Evolutionary conservation across 64 coral and sea anemone species (phyloP).

Genomic region (Stylophora pistillata): DNA sequence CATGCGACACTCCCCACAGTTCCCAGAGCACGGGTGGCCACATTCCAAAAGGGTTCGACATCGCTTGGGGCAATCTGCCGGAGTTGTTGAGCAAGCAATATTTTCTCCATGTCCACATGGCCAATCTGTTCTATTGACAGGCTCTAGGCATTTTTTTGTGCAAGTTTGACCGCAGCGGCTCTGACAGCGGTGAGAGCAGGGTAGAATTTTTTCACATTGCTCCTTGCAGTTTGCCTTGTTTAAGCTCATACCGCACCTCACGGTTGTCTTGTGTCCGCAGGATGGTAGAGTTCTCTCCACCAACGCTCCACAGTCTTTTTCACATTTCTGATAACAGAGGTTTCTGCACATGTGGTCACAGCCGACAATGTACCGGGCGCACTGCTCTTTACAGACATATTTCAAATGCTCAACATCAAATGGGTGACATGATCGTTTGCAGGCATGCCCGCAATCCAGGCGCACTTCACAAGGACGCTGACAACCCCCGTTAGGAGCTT

Average conservation of each 20-base stretch:
- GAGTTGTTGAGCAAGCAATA: constrained; percentile 66
- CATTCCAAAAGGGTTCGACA: constrained; percentile 43
- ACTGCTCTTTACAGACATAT: constrained; percentile 37
- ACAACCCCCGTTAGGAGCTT: constrained; percentile 74
- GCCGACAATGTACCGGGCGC: not conserved
- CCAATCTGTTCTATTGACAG: constrained; percentile 67
- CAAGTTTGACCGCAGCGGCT: constrained; percentile 22
- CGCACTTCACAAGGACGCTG: constrained; percentile 41
- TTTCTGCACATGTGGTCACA: constrained; percentile 60
- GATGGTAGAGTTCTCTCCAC: constrained; percentile 49
- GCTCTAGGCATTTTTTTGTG: constrained; percentile 52
- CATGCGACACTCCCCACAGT: constrained; percentile 52
- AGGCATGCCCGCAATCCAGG: constrained; percentile 73
- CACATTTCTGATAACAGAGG: constrained; percentile 30
- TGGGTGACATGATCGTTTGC: constrained; percentile 55
- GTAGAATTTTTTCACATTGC: constrained; percentile 25
- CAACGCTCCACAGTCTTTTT: not conserved
- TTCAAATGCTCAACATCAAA: constrained; percentile 28
- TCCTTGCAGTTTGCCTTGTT: not conserved
- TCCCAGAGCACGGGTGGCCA: constrained; percentile 16
- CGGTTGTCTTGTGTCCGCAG: constrained; percentile 30
- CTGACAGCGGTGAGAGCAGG: constrained; percentile 36
- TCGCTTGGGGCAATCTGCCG: constrained; percentile 46
- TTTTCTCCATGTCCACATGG: constrained; percentile 65
- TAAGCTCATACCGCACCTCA: not conserved